Base-by-base conservation (phyloP, 2,113 vertebrate genomes). In the Acinonyx jubatus region DNA sequence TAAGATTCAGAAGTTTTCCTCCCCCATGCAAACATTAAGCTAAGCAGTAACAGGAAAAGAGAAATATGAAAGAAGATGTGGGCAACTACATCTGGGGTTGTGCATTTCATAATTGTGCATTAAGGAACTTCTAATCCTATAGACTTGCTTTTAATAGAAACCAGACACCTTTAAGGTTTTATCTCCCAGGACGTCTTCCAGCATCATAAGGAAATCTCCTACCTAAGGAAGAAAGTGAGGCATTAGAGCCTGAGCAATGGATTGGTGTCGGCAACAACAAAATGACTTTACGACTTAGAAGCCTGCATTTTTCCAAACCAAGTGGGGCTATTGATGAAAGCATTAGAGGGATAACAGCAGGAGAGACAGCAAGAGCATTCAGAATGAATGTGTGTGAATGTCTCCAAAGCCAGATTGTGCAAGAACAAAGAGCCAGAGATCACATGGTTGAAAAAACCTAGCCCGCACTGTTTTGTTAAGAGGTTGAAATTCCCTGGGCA, bases 131-230 rank as follows among this genome's bases (percentile, higher is more conserved):
- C 65, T 94, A 96, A 96, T 96, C 84, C 50, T 80, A 14, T 74
- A 89, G 79, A 84, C 74, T 81, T 93, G 86, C 27, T 92, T 96
- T 96, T 85, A 94, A 90, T 94, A 89, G 80, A 94, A 97, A 96
- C 57, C 95, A 97, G 80, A 91, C 38, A 90, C 36, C 33, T 88
- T 38, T 89, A 74, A 94, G 83, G 38, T 94, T 98, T 98, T 91
- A 88, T 87, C 69, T 71, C 71, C 71, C 36, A 82, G 29, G 63
- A 65, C 0, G 3, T 76, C 85, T 94, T 92, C 41, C 36, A 90
- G 48, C 23, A 76, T 93, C 81, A 73, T 71, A 66, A 91, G 78
- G 85, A 97, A 95, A 87, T 38, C 45, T 29, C 27, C 27, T 15
- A 55, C 25, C 38, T n/a, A 89, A 52, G 25, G 23, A 48, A 78